Base-by-base conservation (phyloP, 1,140 invertebrate species). In the Pachypsylla venusta region DNA sequence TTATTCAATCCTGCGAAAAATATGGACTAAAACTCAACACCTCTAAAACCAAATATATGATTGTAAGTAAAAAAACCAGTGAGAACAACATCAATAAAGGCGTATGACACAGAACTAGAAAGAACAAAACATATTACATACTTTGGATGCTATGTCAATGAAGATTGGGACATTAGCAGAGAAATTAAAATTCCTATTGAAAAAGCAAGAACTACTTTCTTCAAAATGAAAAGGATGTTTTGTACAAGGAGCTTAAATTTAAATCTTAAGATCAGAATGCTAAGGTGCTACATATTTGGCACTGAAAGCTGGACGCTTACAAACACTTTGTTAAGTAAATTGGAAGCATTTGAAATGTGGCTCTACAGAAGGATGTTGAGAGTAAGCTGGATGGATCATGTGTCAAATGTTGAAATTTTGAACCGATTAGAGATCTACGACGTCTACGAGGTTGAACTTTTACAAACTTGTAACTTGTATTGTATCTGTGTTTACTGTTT, bases 301-400 rank as follows among this genome's bases (percentile, higher is more conserved):
- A 10, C 28, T n/a, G 60, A 61, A 48, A 54, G 40, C 16, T 61
- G 60, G 56, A 61, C 56, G 16, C n/a, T 61, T 25, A 59, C 24
- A 2, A 25, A 25, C 3, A 25, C 39, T 3, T 28, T 35, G 20
- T 19, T 59, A 25, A 54, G 19, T 2, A 59, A 53, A 19, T 16
- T 59, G 7, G 40, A 59, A n/a, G 58, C 40, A 19, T 59, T 59
- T 53, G 58, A 59, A 53, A 48, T 59, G 40, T 59, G 58, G 58
- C 25, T 40, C n/a, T 59, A 59, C 20, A 22, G 39, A 4, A 24
- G 40, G n/a, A 54, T 35, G 10, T 28, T 57, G 27, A 25, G 30
- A 35, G 20, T 57, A 2, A 26, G 25, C 16, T 57, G 25, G 56
- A 57, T n/a, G 20, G 56, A 19, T 19, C 25, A 57, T 4, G 30